These are phyloP conservation scores for Phengaris alcon DNA, from an alignment of 2,888 invertebrate genomes.

Conservation along the genomic window DNA sequence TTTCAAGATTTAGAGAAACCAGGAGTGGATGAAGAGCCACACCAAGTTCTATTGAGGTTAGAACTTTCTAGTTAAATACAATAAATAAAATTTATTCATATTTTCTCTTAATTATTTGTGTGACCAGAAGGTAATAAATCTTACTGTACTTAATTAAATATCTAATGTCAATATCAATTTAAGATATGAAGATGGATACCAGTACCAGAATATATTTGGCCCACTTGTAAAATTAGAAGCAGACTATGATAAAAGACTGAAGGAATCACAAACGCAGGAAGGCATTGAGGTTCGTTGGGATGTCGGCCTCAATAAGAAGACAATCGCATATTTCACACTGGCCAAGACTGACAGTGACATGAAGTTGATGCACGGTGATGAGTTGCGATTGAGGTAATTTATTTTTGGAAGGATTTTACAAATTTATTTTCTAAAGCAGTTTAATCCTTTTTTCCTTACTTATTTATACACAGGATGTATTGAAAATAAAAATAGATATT, in stretches of 20 bases:
- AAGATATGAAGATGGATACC: slow-evolving; percentile 98
- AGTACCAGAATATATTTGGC: slow-evolving; percentile 98
- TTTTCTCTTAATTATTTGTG: too few relatives aligned
- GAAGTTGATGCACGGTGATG: slow-evolving; percentile 99
- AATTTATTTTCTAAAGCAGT: too few relatives aligned
- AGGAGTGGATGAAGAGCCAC: slow-evolving; percentile 98
- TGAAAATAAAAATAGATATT: too few relatives aligned
- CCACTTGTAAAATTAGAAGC: slow-evolving; percentile 98
- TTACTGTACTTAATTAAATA: neutral
- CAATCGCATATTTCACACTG: slow-evolving; percentile 97
- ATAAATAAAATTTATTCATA: too few relatives aligned
- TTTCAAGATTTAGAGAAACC: slow-evolving; percentile 99
- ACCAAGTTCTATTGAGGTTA: slow-evolving; percentile 85
- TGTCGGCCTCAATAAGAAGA: slow-evolving; percentile 98
- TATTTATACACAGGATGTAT: too few relatives aligned
- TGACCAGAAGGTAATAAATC: too few relatives aligned
- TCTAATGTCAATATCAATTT: slow-evolving; percentile 21
- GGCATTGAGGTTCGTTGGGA: slow-evolving; percentile 99
- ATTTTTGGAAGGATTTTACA: neutral
- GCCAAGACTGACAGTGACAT: slow-evolving; percentile 99
- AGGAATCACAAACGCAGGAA: slow-evolving; percentile 98
- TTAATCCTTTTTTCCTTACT: too few relatives aligned
- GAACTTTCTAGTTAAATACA: too few relatives aligned
- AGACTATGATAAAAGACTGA: slow-evolving; percentile 97
- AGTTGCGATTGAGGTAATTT: slow-evolving; percentile 86